These are phyloP conservation scores for Drosophila kokeensis DNA, from an alignment of 2,888 invertebrate genomes.

Conservation along the genomic window DNA sequence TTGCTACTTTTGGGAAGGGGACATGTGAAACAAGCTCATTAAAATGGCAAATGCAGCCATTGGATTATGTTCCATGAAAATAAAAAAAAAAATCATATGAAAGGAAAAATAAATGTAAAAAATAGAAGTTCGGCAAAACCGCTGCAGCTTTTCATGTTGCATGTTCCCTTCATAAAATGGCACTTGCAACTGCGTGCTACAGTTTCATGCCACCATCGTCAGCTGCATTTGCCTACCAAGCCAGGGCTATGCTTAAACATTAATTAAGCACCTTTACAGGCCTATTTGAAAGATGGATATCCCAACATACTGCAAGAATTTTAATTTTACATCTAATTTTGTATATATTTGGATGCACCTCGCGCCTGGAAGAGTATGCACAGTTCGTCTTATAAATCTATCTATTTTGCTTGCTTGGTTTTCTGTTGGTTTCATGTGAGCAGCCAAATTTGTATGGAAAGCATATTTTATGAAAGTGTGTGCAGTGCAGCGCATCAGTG, in stretches of 20 bases:
- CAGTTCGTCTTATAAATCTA: conserved; percentile 1
- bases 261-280: neutral
- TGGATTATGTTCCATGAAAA: conserved; percentile 62
- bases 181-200: conserved; percentile 3
- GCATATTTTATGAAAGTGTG: conserved; percentile 40
- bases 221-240: conserved; percentile 20
- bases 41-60: conserved; percentile 65
- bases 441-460: conserved; percentile 30
- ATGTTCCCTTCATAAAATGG: neutral
- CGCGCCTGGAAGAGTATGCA: conserved; percentile 12
- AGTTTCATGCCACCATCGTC: conserved; percentile 15
- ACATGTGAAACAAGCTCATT: conserved; percentile 71
- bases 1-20: neutral
- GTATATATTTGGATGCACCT: neutral
- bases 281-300: neutral
- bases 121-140: conserved; percentile 37
- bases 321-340: neutral
- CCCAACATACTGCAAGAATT: neutral
- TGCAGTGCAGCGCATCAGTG: conserved; percentile 19
- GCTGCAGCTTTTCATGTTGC: conserved; percentile 17
- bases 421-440: conserved; percentile 23
- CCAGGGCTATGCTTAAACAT: neutral
- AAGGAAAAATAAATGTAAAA: neutral
- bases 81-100: neutral
- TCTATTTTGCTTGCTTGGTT: conserved; percentile 28